A percentile compares a stretch with the other conserved stretches of the same genome.
Conservation (phyloP, 2,113 vertebrate genomes). For the Silurus asotus region DNA sequence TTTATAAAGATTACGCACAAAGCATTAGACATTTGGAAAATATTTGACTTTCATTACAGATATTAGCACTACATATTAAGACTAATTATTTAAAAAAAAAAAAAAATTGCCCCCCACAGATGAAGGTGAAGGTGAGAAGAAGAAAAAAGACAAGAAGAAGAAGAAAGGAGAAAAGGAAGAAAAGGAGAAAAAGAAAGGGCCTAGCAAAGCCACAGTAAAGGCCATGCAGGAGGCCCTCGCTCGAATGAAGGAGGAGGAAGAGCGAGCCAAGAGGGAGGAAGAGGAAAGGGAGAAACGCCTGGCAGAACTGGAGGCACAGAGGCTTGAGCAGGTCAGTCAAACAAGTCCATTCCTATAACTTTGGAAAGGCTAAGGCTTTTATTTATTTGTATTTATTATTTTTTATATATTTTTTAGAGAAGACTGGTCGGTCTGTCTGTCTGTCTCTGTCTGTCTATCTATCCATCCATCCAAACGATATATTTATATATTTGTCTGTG, state of each 20-base stretch:
- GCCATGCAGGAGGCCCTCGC: conserved; percentile 97
- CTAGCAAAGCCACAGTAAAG: conserved; percentile 93
- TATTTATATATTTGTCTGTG: no score
- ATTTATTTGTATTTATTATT: background rate
- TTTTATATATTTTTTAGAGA: background rate
- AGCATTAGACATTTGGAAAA: background rate
- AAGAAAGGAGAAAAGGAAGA: conserved; percentile 77
- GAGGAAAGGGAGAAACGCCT: conserved; percentile 82
- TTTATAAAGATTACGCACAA: background rate
- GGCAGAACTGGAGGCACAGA: conserved; percentile 89
- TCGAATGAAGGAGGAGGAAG: conserved; percentile 95
- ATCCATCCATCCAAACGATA: no score
- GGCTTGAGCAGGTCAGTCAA: conserved; percentile 84
- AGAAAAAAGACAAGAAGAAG: conserved; percentile 89
- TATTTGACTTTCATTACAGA: no score
- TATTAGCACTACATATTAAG: background rate
- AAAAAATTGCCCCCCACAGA: conserved; percentile 50
- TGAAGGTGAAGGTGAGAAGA: conserved; percentile 90
- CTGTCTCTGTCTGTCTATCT: background rate
- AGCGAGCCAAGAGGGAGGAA: conserved; percentile 86
- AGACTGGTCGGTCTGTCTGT: background rate
- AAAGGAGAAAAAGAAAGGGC: conserved; percentile 95
- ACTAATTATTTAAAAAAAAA: background rate
- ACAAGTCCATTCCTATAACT: background rate
- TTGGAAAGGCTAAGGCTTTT: background rate